These are phyloP conservation scores for Xiphophorus hellerii DNA, from an alignment of 2,113 vertebrate genomes.

Conservation along the genomic window DNA sequence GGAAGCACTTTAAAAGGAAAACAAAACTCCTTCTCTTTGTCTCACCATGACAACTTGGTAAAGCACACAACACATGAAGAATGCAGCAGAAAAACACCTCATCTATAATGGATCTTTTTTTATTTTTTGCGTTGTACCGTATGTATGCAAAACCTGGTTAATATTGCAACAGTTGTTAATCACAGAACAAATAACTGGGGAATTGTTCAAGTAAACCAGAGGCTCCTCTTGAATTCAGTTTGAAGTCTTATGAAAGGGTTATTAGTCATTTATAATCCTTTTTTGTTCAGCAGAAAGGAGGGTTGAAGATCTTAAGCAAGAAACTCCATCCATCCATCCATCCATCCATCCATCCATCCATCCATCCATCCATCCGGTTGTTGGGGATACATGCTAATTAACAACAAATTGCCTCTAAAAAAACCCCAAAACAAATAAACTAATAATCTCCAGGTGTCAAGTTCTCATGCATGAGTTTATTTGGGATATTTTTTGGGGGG, in stretches of 20 bases:
- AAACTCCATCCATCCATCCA: background rate
- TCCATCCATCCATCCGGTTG: no score
- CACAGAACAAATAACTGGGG: constrained; percentile 40
- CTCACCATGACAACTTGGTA: constrained; percentile 18
- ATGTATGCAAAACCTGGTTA: constrained; percentile 26
- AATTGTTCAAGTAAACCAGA: constrained; percentile 44
- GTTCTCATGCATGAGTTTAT: no score
- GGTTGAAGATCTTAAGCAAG: constrained; percentile 1
- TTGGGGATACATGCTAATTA: no score
- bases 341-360: background rate
- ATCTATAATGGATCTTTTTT: constrained; percentile 29
- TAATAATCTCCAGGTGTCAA: no score
- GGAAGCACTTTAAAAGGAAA: background rate
- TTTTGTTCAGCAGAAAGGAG: constrained; percentile 27
- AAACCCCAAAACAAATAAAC: no score
- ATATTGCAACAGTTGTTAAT: constrained; percentile 55
- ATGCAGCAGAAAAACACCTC: constrained; percentile 3
- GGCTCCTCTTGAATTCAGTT: constrained; percentile 53
- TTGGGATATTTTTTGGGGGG: no score
- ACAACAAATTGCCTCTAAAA: no score
- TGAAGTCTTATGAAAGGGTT: constrained; percentile 61
- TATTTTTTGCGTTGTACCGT: background rate
- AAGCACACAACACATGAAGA: background rate
- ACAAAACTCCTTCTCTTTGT: background rate
- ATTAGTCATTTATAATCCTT: constrained; percentile 56